Evolutionary conservation across 1,140 invertebrate species (phyloP).

Genomic region (Bombyx mori): DNA sequence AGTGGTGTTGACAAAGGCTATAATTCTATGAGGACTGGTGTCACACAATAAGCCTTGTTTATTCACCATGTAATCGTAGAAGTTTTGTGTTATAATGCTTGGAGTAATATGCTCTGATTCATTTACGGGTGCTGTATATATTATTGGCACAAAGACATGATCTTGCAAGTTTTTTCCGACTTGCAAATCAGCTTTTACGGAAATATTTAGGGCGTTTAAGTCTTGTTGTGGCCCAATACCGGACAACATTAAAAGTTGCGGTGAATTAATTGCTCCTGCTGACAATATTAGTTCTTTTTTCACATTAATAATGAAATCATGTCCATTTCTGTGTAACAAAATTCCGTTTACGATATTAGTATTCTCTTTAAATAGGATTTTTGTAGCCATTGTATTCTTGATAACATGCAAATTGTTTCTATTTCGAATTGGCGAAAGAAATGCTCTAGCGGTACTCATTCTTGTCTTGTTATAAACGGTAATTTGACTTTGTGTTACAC

Average conservation of each 20-base stretch:
- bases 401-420: neutral
- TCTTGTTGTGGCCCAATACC: neutral
- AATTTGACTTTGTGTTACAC: conserved; percentile 39
- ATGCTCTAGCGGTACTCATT: conserved; percentile 62
- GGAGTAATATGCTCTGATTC: conserved; percentile 2
- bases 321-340: neutral
- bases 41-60: conserved; percentile 22
- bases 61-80: conserved; percentile 10
- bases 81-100: no score
- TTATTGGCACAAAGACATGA: conserved; percentile 5
- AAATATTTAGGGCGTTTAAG: neutral
- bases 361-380: neutral
- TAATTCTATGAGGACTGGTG: conserved; percentile 23
- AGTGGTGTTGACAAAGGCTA: conserved; percentile 33
- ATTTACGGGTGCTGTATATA: conserved; percentile 20
- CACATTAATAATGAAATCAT: neutral
- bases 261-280: conserved; percentile 1
- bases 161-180: neutral
- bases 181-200: neutral
- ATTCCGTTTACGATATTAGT: neutral
- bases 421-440: conserved; percentile 18
- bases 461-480: conserved; percentile 67
- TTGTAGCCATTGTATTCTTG: conserved; percentile 1
- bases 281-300: neutral
- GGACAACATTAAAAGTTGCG: neutral